Percentiles rank a stretch among this genome's conserved stretches.
phyloP scores from a whole-genome alignment of 1,140 invertebrate genomes.

The Drosophila paulistorum region DNA sequence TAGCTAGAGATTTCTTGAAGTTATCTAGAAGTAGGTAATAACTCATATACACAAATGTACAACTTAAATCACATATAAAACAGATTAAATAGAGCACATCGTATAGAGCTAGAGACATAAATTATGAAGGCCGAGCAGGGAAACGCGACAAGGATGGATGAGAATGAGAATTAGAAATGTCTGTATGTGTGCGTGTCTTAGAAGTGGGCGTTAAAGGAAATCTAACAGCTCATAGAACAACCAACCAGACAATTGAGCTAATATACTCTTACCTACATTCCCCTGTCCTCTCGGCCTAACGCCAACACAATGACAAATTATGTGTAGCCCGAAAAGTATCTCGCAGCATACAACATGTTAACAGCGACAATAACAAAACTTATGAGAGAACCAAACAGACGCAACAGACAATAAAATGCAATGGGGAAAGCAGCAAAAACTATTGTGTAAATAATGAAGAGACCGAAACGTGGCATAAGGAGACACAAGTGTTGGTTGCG shows the following conservation, averaged over 20 bases:
- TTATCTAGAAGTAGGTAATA: constrained; percentile 18
- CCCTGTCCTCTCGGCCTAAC: constrained; percentile 25
- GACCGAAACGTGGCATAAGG: constrained; percentile 20
- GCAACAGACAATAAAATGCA: constrained; percentile 68
- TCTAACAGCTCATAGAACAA: constrained; percentile 34
- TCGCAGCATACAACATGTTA: constrained; percentile 72
- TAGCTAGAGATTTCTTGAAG: constrained; percentile 7
- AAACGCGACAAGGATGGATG: constrained; percentile 24
- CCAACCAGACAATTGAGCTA: constrained; percentile 38
- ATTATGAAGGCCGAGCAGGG: constrained; percentile 43
- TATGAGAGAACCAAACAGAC: constrained; percentile 49
- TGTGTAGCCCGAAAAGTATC: constrained; percentile 55
- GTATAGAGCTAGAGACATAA: constrained; percentile 45
- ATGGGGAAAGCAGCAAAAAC: constrained; percentile 69
- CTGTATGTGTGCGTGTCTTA: constrained; percentile 6
- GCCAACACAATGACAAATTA: constrained; percentile 50
- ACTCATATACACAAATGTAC: constrained; percentile 33
- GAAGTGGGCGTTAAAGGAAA: constrained; percentile 12
- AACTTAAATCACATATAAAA: constrained; percentile 62
- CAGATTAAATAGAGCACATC: constrained; percentile 53
- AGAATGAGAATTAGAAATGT: constrained; percentile 17
- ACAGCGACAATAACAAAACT: constrained; percentile 79
- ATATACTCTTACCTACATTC: constrained; percentile 13
- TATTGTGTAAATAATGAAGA: constrained; percentile 69
- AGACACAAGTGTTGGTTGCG: not conserved